Percentiles rank a stretch among this genome's conserved stretches.
These are phyloP conservation scores for Thaleichthys pacificus DNA, from an alignment of 2,797 vertebrate genomes.

Conservation along the genomic window DNA sequence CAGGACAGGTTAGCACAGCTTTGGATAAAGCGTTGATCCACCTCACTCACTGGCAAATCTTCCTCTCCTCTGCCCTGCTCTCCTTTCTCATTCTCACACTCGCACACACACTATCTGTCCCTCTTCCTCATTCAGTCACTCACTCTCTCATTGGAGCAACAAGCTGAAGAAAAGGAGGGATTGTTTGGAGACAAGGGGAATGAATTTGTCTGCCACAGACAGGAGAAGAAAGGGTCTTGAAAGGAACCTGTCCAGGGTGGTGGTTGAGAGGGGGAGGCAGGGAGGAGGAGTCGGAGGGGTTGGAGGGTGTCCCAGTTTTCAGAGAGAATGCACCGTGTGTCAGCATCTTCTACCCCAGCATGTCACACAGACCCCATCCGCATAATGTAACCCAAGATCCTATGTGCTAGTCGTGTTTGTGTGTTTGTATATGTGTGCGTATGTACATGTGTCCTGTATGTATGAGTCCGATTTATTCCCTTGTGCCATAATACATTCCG, in stretches of 20 bases:
- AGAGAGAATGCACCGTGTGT: slow-evolving; percentile 74
- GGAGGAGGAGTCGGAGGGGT: slow-evolving; percentile 39
- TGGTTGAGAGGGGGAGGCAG: background rate
- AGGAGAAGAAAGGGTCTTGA: slow-evolving; percentile 69
- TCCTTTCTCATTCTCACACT: slow-evolving; percentile 47
- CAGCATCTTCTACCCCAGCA: slow-evolving; percentile 38
- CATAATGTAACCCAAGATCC: slow-evolving; percentile 3
- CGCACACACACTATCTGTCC: slow-evolving; percentile 46
- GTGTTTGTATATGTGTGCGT: slow-evolving; percentile 18
- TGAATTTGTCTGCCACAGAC: slow-evolving; percentile 75
- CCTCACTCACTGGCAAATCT: slow-evolving; percentile 18
- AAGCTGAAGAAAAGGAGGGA: slow-evolving; percentile 70
- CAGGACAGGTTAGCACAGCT: slow-evolving; percentile 51
- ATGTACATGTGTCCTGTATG: slow-evolving; percentile 45
- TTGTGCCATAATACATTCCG: slow-evolving; percentile 25
- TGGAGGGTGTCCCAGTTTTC: slow-evolving; percentile 76
- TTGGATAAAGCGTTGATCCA: slow-evolving; percentile 45
- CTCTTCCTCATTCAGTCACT: background rate
- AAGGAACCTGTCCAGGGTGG: slow-evolving; percentile 67
- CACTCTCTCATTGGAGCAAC: slow-evolving; percentile 53
- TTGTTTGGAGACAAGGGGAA: slow-evolving; percentile 74
- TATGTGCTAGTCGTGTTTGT: slow-evolving; percentile 35
- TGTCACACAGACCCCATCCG: slow-evolving; percentile 33
- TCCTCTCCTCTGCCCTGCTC: slow-evolving; percentile 8
- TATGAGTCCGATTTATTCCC: slow-evolving; percentile 7